These are phyloP conservation scores for Torymus texanus DNA, from an alignment of 2,888 invertebrate genomes.

Conservation along the genomic window DNA sequence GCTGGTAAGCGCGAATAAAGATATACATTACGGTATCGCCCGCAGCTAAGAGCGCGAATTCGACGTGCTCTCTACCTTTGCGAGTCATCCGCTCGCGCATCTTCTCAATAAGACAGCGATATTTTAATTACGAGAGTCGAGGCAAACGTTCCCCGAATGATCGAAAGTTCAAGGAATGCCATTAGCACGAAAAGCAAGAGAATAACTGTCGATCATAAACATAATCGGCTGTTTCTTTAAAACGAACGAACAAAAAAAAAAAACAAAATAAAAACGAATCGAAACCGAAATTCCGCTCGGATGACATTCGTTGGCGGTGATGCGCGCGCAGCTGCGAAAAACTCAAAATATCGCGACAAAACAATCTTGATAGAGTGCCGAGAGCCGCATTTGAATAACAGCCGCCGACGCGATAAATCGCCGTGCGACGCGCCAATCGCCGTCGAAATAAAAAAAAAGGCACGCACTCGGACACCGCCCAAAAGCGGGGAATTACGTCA, in stretches of 20 bases:
- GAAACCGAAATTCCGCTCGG: constrained; percentile 18
- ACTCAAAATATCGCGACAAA: neutral
- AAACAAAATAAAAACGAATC: constrained; percentile 22
- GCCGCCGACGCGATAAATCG: neutral
- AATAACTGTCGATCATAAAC: constrained; percentile 21
- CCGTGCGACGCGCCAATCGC: no score
- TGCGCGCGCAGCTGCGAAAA: neutral
- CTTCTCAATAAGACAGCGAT: no score
- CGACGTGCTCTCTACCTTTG: no score
- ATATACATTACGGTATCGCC: neutral
- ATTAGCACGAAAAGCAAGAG: constrained; percentile 16
- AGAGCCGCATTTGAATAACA: neutral
- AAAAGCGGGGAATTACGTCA: neutral
- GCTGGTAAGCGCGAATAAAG: neutral
- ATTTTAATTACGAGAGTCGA: no score
- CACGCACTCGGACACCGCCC: neutral
- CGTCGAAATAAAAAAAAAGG: no score
- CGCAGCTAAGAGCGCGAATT: constrained; percentile 4
- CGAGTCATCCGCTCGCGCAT: no score
- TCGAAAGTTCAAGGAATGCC: constrained; percentile 2
- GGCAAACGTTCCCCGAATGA: neutral
- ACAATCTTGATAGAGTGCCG: neutral
- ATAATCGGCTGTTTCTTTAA: constrained; percentile 1
- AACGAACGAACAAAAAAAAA: neutral
- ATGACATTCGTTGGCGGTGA: constrained; percentile 10